These are phyloP conservation scores for Lepilemur septentrionalis DNA, from an alignment of 2,797 vertebrate genomes.

Conservation along the genomic window DNA sequence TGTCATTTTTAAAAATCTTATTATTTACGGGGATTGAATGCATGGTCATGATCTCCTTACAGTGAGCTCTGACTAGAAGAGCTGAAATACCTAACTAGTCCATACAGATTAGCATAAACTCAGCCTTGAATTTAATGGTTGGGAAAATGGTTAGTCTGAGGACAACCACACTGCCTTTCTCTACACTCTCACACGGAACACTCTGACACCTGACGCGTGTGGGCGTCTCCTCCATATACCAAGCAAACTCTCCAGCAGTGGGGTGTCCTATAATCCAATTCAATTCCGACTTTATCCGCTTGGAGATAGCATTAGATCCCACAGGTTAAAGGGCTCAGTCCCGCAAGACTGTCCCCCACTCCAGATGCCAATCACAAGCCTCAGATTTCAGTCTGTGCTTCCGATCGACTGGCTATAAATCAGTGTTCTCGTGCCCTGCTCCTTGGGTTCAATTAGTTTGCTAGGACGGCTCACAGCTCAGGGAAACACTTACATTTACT, in stretches of 20 bases:
- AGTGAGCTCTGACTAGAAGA: neutral
- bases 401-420: neutral
- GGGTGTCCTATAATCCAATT: neutral
- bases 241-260: neutral
- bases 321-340: neutral
- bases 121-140: neutral
- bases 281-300: neutral
- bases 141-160: neutral
- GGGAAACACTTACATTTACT: neutral
- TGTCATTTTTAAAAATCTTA: neutral
- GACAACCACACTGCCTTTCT: neutral
- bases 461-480: neutral
- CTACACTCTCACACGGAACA: neutral
- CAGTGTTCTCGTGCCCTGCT: accelerated
- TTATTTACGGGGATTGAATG: neutral
- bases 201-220: neutral
- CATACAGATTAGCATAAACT: neutral
- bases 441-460: neutral
- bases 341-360: too few relatives aligned
- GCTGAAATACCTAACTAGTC: neutral
- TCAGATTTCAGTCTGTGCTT: neutral
- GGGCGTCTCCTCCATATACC: neutral
- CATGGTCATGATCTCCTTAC: neutral
- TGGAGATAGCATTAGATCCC: neutral
- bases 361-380: neutral